Conservation (phyloP, 35 echinoderm and acorn worm species). For the Chiridota heheva region DNA sequence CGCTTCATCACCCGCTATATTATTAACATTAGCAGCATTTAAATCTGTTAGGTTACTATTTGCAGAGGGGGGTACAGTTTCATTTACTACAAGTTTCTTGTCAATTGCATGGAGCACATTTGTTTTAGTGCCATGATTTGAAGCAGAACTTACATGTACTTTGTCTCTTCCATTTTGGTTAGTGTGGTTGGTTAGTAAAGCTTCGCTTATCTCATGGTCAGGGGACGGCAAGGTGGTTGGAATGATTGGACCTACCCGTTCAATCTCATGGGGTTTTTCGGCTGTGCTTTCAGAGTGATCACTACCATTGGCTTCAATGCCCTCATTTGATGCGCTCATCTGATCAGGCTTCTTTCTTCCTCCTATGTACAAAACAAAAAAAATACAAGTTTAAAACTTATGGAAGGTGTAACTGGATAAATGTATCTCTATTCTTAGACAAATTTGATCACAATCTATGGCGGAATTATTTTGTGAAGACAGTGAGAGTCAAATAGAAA, state of each 20-base stretch:
- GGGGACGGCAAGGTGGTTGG: not conserved
- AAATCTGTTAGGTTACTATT: conserved; percentile 2
- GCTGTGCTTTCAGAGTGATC: not conserved
- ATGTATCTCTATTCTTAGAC: too few species aligned
- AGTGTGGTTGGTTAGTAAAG: not conserved
- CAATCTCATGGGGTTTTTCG: not conserved
- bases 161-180: conserved; percentile 29
- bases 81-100: conserved; percentile 1
- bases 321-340: too few species aligned
- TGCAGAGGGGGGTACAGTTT: conserved; percentile 15
- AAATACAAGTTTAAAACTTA: too few species aligned
- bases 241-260: conserved; percentile 24
- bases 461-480: too few species aligned
- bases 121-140: not conserved
- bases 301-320: conserved; percentile 8
- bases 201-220: conserved; percentile 23
- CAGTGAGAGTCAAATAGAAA: too few species aligned
- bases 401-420: too few species aligned
- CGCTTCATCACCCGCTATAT: not conserved
- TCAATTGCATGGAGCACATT: conserved; percentile 13
- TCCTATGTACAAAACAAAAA: too few species aligned
- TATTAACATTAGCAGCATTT: not conserved
- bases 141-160: too few species aligned
- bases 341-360: too few species aligned
- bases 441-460: too few species aligned